Evolutionary conservation across 2,113 vertebrate species (phyloP).

Genomic region (Forbesichthys agassizii): DNA sequence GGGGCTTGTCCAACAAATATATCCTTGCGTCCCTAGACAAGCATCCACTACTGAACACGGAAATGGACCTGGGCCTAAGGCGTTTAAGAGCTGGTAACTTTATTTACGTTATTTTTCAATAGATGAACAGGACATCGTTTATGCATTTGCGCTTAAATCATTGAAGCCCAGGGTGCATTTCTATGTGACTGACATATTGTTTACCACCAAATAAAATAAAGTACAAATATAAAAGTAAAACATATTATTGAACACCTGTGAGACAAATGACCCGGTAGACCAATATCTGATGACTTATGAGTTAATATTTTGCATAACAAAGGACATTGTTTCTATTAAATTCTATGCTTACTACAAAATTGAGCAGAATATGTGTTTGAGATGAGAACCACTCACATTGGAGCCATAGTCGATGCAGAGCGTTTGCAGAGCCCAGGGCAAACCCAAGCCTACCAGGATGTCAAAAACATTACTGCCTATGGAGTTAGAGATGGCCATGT

Average conservation of each 20-base stretch:
- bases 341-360: conserved; percentile 19
- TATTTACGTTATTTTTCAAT: neutral
- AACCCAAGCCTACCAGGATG: conserved; percentile 92
- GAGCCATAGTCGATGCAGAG: conserved; percentile 92
- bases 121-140: neutral
- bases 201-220: no score
- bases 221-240: no score
- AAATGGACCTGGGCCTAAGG: no score
- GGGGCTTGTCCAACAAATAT: no score
- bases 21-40: no score
- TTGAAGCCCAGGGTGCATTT: no score
- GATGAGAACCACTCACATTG: conserved; percentile 76
- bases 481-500: conserved; percentile 97
- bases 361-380: conserved; percentile 3
- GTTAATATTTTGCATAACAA: neutral
- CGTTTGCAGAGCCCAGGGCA: conserved; percentile 91
- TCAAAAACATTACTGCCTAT: conserved; percentile 96
- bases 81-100: neutral
- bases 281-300: no score
- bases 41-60: no score
- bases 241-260: no score
- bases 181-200: no score
- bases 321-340: neutral
- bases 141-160: neutral
- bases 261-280: no score